phyloP scores from a whole-genome alignment of 2,888 invertebrate species.

The Pterostichus niger region DNA sequence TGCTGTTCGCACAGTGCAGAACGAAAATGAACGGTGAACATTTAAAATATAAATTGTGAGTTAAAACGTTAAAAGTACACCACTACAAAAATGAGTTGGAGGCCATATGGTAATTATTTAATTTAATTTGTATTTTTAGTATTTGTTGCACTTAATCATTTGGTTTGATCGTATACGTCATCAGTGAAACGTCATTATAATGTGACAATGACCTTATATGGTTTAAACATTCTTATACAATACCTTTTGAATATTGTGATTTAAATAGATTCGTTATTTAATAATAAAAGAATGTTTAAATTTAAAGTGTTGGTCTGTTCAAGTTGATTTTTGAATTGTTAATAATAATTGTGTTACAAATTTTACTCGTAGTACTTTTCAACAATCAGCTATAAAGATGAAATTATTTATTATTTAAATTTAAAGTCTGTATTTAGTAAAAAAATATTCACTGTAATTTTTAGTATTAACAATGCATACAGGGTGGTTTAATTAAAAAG shows the following conservation, averaged over 20 bases:
- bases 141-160: not conserved
- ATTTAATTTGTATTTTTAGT: constrained; percentile 8
- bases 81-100: constrained; percentile 1
- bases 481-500: too few species aligned
- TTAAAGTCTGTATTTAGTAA: too few species aligned
- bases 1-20: constrained; percentile 13
- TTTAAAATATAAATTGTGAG: constrained; percentile 27
- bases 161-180: constrained; percentile 8
- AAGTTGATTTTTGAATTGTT: too few species aligned
- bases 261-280: too few species aligned
- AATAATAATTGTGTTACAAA: too few species aligned
- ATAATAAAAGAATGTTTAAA: too few species aligned
- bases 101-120: constrained; percentile 29
- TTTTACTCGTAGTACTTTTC: too few species aligned
- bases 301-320: too few species aligned
- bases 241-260: not conserved
- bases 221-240: not conserved
- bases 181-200: not conserved
- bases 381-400: too few species aligned
- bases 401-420: too few species aligned
- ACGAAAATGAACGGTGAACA: not conserved
- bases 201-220: constrained; percentile 14
- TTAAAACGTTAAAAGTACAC: not conserved
- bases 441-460: too few species aligned
- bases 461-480: too few species aligned